Percentiles rank a stretch among this genome's conserved stretches.
Conservation (phyloP, 2,888 invertebrate species). For the Erebia epiphron region DNA sequence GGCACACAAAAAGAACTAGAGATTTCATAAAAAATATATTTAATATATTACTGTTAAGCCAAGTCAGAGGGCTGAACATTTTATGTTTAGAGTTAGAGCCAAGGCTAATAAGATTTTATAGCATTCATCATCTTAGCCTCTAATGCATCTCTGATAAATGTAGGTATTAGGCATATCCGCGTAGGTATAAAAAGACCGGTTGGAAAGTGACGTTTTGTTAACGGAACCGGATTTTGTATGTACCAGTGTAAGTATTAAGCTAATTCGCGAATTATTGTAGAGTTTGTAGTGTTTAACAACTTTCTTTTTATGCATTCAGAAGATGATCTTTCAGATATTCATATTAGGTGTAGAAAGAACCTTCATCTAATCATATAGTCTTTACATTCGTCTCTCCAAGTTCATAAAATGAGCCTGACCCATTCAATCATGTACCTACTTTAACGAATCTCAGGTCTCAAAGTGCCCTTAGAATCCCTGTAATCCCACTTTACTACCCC, state of each 20-base stretch:
- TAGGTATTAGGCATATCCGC: slow-evolving; percentile 42
- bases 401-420: background rate
- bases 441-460: background rate
- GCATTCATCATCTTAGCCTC: background rate
- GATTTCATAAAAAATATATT: background rate
- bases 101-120: slow-evolving; percentile 4
- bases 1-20: no score
- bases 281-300: slow-evolving; percentile 23
- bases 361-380: background rate
- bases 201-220: slow-evolving; percentile 73
- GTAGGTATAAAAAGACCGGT: slow-evolving; percentile 58
- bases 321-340: background rate
- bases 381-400: no score
- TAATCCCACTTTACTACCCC: background rate
- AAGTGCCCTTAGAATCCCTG: background rate
- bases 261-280: slow-evolving; percentile 32
- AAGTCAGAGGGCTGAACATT: background rate
- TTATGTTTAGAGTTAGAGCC: background rate
- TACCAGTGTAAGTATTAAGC: slow-evolving; percentile 45
- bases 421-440: slow-evolving; percentile 4
- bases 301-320: slow-evolving; percentile 24
- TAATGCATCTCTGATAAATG: slow-evolving; percentile 18
- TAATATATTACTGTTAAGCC: background rate
- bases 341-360: background rate
- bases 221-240: slow-evolving; percentile 64